A percentile compares a stretch with the other conserved stretches of the same genome.
These are phyloP conservation scores for Neopelma chrysocephalum DNA, from an alignment of 2,797 vertebrate genomes.

Conservation along the genomic window DNA sequence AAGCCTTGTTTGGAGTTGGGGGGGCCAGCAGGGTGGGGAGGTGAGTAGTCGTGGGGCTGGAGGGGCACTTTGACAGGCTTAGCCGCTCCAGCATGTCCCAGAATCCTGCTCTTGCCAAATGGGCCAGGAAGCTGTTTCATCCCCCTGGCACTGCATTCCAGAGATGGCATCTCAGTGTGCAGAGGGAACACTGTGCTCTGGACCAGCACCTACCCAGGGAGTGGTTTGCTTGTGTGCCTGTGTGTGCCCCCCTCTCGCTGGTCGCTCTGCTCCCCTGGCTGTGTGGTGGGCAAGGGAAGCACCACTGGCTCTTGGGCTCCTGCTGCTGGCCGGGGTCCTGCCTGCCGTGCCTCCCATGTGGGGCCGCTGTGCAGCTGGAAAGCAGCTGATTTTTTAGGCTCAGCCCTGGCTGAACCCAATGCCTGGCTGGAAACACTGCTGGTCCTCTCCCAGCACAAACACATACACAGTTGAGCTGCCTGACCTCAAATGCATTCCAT, in stretches of 20 bases:
- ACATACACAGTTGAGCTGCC: background rate
- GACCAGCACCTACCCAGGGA: background rate
- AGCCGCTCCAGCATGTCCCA: background rate
- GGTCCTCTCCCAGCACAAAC: background rate
- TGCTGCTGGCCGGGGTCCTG: background rate
- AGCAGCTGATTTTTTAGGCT: background rate
- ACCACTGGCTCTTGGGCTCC: background rate
- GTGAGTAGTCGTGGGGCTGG: background rate
- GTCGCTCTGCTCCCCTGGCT: background rate
- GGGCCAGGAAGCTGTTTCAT: background rate
- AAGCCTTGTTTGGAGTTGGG: background rate
- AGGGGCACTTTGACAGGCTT: background rate
- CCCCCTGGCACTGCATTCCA: background rate
- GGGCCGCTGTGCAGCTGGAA: background rate
- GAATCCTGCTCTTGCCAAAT: background rate
- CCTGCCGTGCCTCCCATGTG: accelerated
- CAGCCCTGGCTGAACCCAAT: background rate
- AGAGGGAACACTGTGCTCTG: background rate
- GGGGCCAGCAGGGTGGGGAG: background rate
- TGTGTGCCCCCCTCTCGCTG: background rate
- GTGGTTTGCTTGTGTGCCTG: background rate
- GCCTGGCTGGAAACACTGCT: background rate
- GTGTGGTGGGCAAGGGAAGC: accelerated
- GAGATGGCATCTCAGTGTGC: background rate
- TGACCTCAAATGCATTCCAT: accelerated